Conservation (phyloP, 2,888 invertebrate species). For the Mycalesis mineus region DNA sequence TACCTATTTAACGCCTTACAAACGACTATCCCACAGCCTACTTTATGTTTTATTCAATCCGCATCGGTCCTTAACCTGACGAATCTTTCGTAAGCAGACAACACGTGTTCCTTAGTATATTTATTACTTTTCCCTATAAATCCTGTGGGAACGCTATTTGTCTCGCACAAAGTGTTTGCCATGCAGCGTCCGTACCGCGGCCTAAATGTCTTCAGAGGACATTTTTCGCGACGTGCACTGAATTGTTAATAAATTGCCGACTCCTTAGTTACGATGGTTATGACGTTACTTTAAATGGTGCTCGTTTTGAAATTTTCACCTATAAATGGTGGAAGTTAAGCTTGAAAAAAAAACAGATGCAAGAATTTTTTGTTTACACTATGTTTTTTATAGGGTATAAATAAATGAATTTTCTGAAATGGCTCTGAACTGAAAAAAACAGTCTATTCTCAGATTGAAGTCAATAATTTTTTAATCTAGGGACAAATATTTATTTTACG, state of each 20-base stretch:
- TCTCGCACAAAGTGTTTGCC: not conserved
- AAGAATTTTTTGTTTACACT: too few species aligned
- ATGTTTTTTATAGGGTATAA: too few species aligned
- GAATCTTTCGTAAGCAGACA: not conserved
- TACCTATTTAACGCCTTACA: not conserved
- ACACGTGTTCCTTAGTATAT: conserved; percentile 7
- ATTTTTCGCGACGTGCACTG: not conserved
- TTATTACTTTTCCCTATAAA: not conserved
- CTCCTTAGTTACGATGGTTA: not conserved
- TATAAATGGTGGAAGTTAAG: too few species aligned
- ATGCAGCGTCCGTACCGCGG: not conserved
- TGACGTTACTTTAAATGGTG: not conserved
- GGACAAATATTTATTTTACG: too few species aligned
- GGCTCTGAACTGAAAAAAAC: too few species aligned
- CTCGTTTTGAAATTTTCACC: not conserved
- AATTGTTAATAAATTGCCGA: not conserved
- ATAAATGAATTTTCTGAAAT: too few species aligned
- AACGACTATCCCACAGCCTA: not conserved
- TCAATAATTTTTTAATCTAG: too few species aligned
- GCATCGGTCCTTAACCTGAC: not conserved
- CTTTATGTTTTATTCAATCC: conserved; percentile 2
- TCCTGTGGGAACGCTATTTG: not conserved
- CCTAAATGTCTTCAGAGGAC: not conserved
- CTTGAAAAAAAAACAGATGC: too few species aligned
- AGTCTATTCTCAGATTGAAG: too few species aligned